Evolutionary conservation across 2,888 invertebrate genomes (phyloP).

Genomic region (Diaperis boleti): DNA sequence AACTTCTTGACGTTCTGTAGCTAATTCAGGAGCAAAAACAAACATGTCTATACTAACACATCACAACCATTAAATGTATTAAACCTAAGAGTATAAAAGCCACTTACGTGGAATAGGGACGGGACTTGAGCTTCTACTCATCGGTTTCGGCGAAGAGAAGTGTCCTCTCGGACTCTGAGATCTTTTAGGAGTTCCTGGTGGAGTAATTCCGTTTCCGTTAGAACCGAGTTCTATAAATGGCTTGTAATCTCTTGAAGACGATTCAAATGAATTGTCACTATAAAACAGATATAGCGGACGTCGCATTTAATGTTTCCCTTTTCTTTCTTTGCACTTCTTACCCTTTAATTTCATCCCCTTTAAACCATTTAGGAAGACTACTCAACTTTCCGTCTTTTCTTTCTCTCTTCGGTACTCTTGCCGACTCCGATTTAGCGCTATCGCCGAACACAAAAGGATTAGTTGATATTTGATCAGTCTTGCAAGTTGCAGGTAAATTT

Average conservation of each 20-base stretch:
- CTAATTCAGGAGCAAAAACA: constrained; percentile 29
- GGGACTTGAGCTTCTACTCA: constrained; percentile 72
- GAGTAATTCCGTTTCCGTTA: constrained; percentile 84
- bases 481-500: constrained; percentile 55
- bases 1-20: constrained; percentile 34
- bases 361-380: constrained; percentile 71
- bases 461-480: constrained; percentile 47
- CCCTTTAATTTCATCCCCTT: constrained; percentile 67
- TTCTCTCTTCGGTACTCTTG: constrained; percentile 62
- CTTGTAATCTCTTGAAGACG: constrained; percentile 16
- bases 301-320: too few species aligned
- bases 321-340: too few species aligned
- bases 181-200: constrained; percentile 75
- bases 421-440: constrained; percentile 55
- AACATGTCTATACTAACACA: constrained; percentile 36
- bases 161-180: constrained; percentile 69
- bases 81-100: background rate
- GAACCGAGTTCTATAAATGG: constrained; percentile 65
- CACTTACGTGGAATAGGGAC: constrained; percentile 71
- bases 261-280: constrained; percentile 14
- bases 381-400: constrained; percentile 66
- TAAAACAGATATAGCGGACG: too few species aligned
- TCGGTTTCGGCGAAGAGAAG: constrained; percentile 67
- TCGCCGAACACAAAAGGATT: constrained; percentile 68
- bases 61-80: constrained; percentile 2